phyloP scores from a whole-genome alignment of 2,888 invertebrate species.

The Temnothorax rugatulus region DNA sequence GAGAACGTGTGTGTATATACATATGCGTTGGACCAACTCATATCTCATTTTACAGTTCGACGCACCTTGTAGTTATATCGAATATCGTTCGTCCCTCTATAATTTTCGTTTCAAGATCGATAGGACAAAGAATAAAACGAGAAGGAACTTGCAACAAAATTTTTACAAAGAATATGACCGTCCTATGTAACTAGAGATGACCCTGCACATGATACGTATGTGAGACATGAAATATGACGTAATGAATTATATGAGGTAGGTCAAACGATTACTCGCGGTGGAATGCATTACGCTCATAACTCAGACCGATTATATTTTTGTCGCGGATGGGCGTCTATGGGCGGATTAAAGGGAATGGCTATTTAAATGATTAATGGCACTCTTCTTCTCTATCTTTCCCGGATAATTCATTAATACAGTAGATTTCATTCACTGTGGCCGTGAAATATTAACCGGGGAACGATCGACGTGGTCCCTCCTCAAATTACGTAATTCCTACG shows the following conservation, averaged over 20 bases:
- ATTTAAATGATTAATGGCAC: conserved; percentile 51
- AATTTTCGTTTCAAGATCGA: conserved; percentile 16
- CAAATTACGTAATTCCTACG: not conserved
- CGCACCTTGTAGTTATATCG: not conserved
- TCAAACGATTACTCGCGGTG: conserved; percentile 45
- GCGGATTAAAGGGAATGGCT: conserved; percentile 52
- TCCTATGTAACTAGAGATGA: not conserved
- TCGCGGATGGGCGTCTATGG: conserved; percentile 24
- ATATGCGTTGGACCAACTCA: not conserved
- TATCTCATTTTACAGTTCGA: conserved; percentile 9
- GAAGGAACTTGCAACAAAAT: not conserved
- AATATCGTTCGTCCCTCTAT: not conserved
- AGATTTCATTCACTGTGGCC: conserved; percentile 47
- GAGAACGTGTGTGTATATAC: not conserved
- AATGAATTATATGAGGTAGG: conserved; percentile 40
- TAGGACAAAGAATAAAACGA: not conserved
- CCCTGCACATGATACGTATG: conserved; percentile 14
- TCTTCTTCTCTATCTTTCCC: conserved; percentile 31
- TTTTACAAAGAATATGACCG: conserved; percentile 7
- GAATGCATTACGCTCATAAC: conserved; percentile 53
- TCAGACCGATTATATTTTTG: conserved; percentile 57
- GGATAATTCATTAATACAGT: conserved; percentile 53
- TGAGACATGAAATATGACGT: conserved; percentile 28
- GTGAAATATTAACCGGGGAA: conserved; percentile 46
- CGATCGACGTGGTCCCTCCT: conserved; percentile 8